Percentiles rank a stretch among this genome's conserved stretches.
Evolutionary conservation across 2,113 vertebrate genomes (phyloP).

Genomic region (Colossoma macropomum): DNA sequence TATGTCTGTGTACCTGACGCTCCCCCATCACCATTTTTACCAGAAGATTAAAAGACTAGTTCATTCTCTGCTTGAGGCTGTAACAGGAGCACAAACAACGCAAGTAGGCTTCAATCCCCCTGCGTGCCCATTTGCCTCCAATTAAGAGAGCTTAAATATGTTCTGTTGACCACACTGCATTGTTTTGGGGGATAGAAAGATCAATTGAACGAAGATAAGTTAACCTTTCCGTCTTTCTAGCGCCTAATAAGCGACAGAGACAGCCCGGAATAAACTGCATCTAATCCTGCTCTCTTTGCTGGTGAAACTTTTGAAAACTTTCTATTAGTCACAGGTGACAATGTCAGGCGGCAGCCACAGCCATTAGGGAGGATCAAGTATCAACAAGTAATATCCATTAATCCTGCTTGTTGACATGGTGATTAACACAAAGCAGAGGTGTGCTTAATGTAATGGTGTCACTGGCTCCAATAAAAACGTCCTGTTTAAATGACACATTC

Average conservation of each 20-base stretch:
- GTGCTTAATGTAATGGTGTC: slow-evolving; percentile 65
- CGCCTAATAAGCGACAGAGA: slow-evolving; percentile 38
- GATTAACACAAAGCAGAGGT: slow-evolving; percentile 64
- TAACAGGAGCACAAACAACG: slow-evolving; percentile 41
- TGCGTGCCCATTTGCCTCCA: slow-evolving; percentile 42
- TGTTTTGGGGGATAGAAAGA: slow-evolving; percentile 40
- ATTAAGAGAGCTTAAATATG: slow-evolving; percentile 41
- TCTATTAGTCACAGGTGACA: slow-evolving; percentile 41
- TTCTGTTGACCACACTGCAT: slow-evolving; percentile 39
- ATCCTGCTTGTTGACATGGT: slow-evolving; percentile 61
- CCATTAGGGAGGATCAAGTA: slow-evolving; percentile 56
- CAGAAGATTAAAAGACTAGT: slow-evolving; percentile 53
- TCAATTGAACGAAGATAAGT: slow-evolving; percentile 29
- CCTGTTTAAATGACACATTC: slow-evolving; percentile 67
- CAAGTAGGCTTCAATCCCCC: slow-evolving; percentile 37
- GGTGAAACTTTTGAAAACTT: slow-evolving; percentile 47
- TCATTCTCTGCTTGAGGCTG: slow-evolving; percentile 49
- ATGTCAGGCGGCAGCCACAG: slow-evolving; percentile 44
- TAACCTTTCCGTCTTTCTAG: slow-evolving; percentile 46
- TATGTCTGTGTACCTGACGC: slow-evolving; percentile 37
- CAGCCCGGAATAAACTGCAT: slow-evolving; percentile 29
- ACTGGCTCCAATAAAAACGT: slow-evolving; percentile 62
- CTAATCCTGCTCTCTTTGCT: slow-evolving; percentile 24
- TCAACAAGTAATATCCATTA: slow-evolving; percentile 60
- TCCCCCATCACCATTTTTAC: slow-evolving; percentile 45